A percentile compares a stretch with the other conserved stretches of the same genome.
Conservation (phyloP, 2,888 invertebrate genomes). For the Hydraecia micacea region DNA sequence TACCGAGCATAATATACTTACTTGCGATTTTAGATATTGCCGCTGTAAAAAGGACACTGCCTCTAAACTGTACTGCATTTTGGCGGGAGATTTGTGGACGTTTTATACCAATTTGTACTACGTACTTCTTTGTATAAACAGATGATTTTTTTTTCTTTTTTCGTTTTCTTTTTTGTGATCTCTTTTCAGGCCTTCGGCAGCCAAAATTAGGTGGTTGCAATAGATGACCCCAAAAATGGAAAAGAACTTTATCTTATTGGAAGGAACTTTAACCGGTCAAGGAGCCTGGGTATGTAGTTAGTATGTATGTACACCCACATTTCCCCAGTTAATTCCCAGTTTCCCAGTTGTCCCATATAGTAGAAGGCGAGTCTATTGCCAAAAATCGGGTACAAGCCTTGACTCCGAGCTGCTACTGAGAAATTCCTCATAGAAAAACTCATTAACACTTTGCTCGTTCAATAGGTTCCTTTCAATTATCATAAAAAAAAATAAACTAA, state of each 20-base stretch:
- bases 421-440: not conserved
- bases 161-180: rapidly evolving
- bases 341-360: too few species aligned
- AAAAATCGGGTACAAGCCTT: not conserved
- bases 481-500: not conserved
- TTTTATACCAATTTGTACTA: not conserved
- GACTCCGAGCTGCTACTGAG: not conserved
- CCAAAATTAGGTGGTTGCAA: too few species aligned
- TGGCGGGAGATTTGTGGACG: not conserved
- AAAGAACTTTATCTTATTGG: not conserved
- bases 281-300: not conserved
- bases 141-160: too few species aligned
- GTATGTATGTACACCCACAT: not conserved
- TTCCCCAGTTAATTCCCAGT: not conserved
- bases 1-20: not conserved
- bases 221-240: not conserved
- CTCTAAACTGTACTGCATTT: not conserved
- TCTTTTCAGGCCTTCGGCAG: not conserved
- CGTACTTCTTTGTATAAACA: too few species aligned
- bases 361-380: not conserved
- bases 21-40: not conserved
- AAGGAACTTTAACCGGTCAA: not conserved
- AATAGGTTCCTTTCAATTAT: not conserved
- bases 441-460: not conserved
- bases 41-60: not conserved